These are phyloP conservation scores for Drosophila insularis DNA, from an alignment of 1,140 invertebrate genomes.

Conservation along the genomic window DNA sequence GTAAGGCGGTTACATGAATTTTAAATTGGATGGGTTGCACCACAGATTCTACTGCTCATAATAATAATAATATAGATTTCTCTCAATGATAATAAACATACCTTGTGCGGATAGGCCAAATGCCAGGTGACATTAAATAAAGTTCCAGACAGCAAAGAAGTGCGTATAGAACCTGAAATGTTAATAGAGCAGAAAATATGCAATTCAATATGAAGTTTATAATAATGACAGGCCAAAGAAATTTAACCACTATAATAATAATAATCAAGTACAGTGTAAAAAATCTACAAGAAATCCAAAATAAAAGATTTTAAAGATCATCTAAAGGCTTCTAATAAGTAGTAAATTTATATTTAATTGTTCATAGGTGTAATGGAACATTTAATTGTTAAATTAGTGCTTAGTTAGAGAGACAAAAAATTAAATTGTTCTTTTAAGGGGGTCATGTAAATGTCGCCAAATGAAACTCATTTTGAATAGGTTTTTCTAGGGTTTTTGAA, in stretches of 20 bases:
- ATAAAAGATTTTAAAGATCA: too few species aligned
- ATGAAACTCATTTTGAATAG: too few species aligned
- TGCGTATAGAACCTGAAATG: constrained; percentile 89
- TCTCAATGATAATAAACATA: constrained; percentile 84
- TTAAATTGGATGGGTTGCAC: background rate
- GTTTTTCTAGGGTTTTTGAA: too few species aligned
- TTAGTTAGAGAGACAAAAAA: too few species aligned
- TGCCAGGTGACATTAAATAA: constrained; percentile 96
- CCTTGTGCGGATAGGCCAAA: constrained; percentile 95
- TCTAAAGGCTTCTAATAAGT: too few species aligned
- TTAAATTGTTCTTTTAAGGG: too few species aligned
- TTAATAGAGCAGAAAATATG: constrained; percentile 36
- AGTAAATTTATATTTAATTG: too few species aligned
- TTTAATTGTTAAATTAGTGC: too few species aligned
- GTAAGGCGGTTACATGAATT: constrained; percentile 11
- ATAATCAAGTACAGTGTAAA: background rate
- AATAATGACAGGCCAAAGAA: constrained; percentile 7
- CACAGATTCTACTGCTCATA: background rate
- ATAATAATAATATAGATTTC: constrained; percentile 2
- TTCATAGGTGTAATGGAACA: too few species aligned
- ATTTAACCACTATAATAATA: background rate
- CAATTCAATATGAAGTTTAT: constrained; percentile 30
- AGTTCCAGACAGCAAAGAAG: constrained; percentile 91
- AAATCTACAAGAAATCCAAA: background rate
- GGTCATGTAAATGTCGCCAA: too few species aligned